phyloP scores from a whole-genome alignment of 2,113 vertebrate species.

The Orycteropus afer region DNA sequence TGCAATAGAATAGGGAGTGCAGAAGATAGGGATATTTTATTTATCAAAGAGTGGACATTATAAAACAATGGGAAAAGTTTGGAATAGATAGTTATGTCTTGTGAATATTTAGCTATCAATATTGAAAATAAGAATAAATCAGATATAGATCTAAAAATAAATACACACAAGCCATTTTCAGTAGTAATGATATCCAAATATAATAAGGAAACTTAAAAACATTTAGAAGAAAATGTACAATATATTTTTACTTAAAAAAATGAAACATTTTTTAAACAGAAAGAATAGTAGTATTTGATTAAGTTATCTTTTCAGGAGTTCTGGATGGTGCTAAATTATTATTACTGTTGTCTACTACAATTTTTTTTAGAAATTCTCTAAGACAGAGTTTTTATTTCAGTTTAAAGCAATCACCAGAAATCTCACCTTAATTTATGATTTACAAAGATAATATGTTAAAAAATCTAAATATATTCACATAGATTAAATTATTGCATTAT shows the following conservation, averaged over 20 bases:
- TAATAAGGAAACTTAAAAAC: neutral
- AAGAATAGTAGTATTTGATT: neutral
- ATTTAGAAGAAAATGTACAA: neutral
- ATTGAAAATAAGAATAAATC: neutral
- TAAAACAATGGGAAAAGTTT: neutral
- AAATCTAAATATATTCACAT: neutral
- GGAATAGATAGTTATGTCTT: neutral
- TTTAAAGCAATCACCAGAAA: neutral
- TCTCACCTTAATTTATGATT: neutral
- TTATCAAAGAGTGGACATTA: neutral
- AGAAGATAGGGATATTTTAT: neutral
- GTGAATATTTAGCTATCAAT: neutral
- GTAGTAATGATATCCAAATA: neutral
- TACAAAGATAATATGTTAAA: neutral
- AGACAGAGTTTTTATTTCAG: neutral
- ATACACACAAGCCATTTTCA: neutral
- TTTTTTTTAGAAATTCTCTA: neutral
- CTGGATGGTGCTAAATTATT: neutral
- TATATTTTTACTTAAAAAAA: neutral
- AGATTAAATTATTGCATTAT: neutral
- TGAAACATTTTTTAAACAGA: neutral
- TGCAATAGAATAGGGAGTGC: neutral
- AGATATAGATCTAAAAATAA: neutral
- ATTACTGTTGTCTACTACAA: neutral
- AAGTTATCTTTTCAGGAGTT: neutral